Evolutionary conservation across 2,797 vertebrate genomes (phyloP).

Genomic region (Mycteria americana): DNA sequence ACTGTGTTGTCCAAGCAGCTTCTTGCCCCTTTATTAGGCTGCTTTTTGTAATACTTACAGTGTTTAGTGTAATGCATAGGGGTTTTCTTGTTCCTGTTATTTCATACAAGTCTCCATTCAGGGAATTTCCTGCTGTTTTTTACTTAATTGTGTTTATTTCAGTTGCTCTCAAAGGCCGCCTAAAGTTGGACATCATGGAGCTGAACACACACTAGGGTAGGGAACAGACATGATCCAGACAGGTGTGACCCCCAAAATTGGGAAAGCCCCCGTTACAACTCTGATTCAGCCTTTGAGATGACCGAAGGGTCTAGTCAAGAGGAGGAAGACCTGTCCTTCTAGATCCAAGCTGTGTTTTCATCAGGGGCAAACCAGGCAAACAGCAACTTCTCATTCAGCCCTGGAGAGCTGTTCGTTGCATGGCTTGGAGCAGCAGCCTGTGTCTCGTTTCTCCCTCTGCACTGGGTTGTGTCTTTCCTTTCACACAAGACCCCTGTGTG

Average conservation of each 20-base stretch:
- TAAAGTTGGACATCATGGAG: background rate
- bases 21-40: background rate
- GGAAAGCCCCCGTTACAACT: fast-evolving
- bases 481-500: fast-evolving
- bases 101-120: background rate
- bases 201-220: background rate
- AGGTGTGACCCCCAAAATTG: background rate
- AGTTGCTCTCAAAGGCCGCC: background rate
- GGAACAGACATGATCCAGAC: background rate
- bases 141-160: background rate
- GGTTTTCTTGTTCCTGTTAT: background rate
- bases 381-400: background rate
- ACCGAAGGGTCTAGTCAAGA: background rate
- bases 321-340: background rate
- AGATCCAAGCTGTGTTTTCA: background rate
- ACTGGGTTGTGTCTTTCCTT: background rate
- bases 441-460: fast-evolving
- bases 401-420: background rate
- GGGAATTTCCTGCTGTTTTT: background rate
- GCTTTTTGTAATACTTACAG: background rate
- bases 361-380: background rate
- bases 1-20: background rate
- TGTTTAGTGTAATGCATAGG: background rate
- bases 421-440: background rate
- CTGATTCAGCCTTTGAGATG: background rate